phyloP scores from a whole-genome alignment of 2,888 invertebrate genomes.

The Ethmia dodecea region DNA sequence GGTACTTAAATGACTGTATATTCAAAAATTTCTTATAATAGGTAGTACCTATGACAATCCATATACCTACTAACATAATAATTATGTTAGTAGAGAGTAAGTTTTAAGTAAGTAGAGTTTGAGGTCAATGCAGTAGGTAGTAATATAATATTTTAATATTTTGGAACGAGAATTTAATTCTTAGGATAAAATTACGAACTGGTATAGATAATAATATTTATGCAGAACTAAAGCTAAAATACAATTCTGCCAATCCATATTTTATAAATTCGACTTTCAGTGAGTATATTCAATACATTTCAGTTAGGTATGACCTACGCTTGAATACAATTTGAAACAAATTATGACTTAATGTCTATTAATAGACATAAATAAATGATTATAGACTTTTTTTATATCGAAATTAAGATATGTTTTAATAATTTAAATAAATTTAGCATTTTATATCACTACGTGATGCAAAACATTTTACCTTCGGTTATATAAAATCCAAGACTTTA shows the following conservation, averaged over 20 bases:
- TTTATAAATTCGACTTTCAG: background rate
- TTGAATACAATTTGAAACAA: constrained; percentile 5
- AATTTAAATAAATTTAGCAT: constrained; percentile 35
- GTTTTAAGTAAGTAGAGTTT: too few species aligned
- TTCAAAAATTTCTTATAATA: too few species aligned
- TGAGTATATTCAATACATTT: background rate
- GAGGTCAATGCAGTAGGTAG: too few species aligned
- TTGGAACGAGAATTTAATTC: too few species aligned
- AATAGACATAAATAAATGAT: constrained; percentile 46
- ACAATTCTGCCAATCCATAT: background rate
- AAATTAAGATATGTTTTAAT: constrained; percentile 62
- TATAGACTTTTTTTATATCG: constrained; percentile 37
- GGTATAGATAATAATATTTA: background rate
- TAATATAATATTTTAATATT: too few species aligned
- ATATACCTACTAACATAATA: too few species aligned
- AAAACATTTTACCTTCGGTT: constrained; percentile 11
- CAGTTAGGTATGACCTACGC: too few species aligned
- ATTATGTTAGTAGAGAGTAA: too few species aligned
- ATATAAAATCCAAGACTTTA: too few species aligned
- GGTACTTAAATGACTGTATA: too few species aligned
- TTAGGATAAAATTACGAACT: too few species aligned
- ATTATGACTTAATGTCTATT: constrained; percentile 27
- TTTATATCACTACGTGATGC: constrained; percentile 56
- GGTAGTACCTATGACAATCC: too few species aligned
- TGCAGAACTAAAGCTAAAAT: background rate